Conservation (phyloP, 2,797 vertebrate species). For the Novumbra hubbsi region DNA sequence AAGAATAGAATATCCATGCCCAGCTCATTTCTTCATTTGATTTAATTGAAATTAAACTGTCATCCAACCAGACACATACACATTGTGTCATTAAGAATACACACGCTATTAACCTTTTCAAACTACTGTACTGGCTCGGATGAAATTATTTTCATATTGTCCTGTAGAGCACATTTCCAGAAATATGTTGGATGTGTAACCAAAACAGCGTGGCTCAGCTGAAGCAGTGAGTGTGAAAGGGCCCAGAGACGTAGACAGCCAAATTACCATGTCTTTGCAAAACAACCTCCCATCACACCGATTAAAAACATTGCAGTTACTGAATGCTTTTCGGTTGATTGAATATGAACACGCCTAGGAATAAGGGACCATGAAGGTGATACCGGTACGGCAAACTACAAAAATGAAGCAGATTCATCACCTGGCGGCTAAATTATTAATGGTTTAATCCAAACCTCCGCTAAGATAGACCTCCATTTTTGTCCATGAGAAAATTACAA, state of each 20-base stretch:
- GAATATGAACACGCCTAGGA: not conserved
- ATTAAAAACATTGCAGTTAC: not conserved
- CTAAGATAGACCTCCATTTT: conserved; percentile 81
- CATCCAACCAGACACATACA: not conserved
- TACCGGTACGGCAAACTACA: conserved; percentile 46
- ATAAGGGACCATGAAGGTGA: not conserved
- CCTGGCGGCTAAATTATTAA: conserved; percentile 92
- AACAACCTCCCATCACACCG: not conserved
- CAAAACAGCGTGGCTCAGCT: not conserved
- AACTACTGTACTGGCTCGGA: not conserved
- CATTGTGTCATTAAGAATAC: not conserved
- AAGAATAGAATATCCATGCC: not conserved
- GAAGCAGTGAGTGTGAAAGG: not conserved
- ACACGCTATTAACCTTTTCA: not conserved
- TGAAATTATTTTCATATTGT: not conserved
- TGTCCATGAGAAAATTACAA: conserved; percentile 82
- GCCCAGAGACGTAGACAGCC: conserved; percentile 2
- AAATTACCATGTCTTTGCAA: not conserved
- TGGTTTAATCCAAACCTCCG: conserved; percentile 84
- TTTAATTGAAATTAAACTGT: not conserved
- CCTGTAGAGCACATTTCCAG: not conserved
- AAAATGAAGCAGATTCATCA: conserved; percentile 82
- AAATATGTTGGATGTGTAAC: not conserved
- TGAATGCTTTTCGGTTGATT: not conserved
- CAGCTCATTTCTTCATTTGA: not conserved